Evolutionary conservation across 2,797 vertebrate genomes (phyloP).

Genomic region (Acrossocheilus wenchowensis): DNA sequence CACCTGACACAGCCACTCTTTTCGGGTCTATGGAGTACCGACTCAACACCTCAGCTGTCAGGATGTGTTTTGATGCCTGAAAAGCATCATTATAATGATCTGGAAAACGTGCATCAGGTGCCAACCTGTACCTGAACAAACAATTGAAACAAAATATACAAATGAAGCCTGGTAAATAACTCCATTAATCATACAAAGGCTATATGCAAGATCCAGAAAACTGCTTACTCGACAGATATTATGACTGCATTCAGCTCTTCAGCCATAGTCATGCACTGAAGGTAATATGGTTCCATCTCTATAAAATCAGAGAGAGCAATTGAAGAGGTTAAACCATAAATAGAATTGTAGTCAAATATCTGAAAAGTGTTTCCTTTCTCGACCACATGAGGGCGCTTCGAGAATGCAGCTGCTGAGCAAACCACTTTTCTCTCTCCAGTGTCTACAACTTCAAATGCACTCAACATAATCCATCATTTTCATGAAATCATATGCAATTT

Average conservation of each 20-base stretch:
- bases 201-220: neutral
- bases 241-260: conserved; percentile 90
- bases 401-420: neutral
- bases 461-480: neutral
- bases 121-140: conserved; percentile 86
- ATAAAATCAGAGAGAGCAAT: conserved; percentile 19
- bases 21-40: conserved; percentile 82
- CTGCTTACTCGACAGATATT: conserved; percentile 88
- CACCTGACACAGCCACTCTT: conserved; percentile 89
- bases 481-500: neutral
- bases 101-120: conserved; percentile 88
- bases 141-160: conserved; percentile 12
- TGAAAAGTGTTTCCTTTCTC: neutral
- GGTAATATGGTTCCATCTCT: conserved; percentile 92
- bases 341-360: neutral
- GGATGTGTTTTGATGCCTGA: conserved; percentile 83
- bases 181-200: neutral
- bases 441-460: neutral
- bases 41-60: conserved; percentile 79
- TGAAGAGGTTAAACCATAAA: neutral
- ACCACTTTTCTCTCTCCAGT: neutral
- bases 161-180: neutral
- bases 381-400: neutral
- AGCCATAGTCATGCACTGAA: conserved; percentile 87
- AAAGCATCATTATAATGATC: conserved; percentile 87